Conservation (phyloP, 2,888 invertebrate species). For the Cerceris rybyensis region DNA sequence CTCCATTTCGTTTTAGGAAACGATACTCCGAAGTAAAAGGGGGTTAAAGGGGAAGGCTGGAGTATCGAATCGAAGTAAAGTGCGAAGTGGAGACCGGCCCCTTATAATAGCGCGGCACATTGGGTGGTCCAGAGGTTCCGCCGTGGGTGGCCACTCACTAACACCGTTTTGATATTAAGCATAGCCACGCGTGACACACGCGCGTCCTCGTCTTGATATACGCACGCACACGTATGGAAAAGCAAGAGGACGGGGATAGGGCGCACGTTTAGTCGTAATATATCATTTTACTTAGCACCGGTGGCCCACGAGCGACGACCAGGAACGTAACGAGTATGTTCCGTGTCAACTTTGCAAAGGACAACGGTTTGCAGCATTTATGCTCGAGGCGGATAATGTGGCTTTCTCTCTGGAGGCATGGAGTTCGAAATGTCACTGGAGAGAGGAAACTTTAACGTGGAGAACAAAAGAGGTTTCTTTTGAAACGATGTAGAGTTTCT, state of each 20-base stretch:
- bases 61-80: constrained; percentile 74
- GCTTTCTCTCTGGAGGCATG: constrained; percentile 24
- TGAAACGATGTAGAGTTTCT: too few species aligned
- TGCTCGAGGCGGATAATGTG: constrained; percentile 35
- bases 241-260: constrained; percentile 19
- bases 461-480: background rate
- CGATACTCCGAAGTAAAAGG: constrained; percentile 36
- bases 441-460: background rate
- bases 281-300: constrained; percentile 70
- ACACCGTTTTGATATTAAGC: constrained; percentile 79
- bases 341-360: constrained; percentile 53
- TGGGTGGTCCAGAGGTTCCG: constrained; percentile 78
- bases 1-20: background rate
- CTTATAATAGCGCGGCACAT: constrained; percentile 76
- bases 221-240: constrained; percentile 51
- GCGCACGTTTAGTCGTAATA: constrained; percentile 66
- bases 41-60: constrained; percentile 67
- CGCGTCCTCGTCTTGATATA: constrained; percentile 52
- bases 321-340: constrained; percentile 57
- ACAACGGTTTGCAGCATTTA: constrained; percentile 46
- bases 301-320: constrained; percentile 34
- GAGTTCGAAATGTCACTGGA: background rate
- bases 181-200: constrained; percentile 59
- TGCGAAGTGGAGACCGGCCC: constrained; percentile 76
- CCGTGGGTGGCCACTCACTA: constrained; percentile 80